Conservation (phyloP, 2,113 vertebrate genomes). For the Regulus satrapa region DNA sequence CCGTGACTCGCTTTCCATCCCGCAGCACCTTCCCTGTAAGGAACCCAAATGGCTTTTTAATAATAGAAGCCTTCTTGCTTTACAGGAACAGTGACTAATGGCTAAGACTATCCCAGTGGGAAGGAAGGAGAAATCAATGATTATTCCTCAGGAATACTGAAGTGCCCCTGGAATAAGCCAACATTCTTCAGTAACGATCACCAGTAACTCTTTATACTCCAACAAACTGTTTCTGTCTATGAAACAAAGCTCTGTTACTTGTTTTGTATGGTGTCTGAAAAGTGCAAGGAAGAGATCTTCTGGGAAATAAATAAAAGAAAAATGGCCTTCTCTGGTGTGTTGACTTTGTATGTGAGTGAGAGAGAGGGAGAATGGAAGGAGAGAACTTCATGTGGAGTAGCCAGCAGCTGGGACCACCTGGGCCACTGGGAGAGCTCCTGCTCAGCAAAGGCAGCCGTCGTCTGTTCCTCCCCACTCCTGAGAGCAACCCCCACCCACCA, state of each 20-base stretch:
- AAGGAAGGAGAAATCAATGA: conserved; percentile 55
- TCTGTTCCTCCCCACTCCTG: neutral
- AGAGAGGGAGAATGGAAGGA: neutral
- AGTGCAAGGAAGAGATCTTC: conserved; percentile 67
- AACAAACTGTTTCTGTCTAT: conserved; percentile 61
- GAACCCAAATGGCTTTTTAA: conserved; percentile 55
- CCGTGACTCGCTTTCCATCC: neutral
- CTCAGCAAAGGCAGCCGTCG: neutral
- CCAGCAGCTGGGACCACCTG: conserved; percentile 41
- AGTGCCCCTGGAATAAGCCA: conserved; percentile 65
- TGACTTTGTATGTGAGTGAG: conserved; percentile 14
- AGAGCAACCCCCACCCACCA: neutral
- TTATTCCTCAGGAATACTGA: conserved; percentile 71
- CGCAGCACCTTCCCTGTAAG: conserved; percentile 28
- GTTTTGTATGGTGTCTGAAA: conserved; percentile 75
- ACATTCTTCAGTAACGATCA: conserved; percentile 50
- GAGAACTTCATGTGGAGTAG: neutral
- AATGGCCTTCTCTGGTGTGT: conserved; percentile 36
- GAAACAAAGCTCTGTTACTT: conserved; percentile 70
- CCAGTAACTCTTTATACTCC: conserved; percentile 66
- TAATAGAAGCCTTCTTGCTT: conserved; percentile 55
- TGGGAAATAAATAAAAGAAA: conserved; percentile 72
- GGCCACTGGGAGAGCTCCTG: neutral
- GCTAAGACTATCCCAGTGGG: conserved; percentile 58
- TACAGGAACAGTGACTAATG: conserved; percentile 73